Base-by-base conservation (phyloP, 2,113 vertebrate species). In the Hippocampus comes region DNA sequence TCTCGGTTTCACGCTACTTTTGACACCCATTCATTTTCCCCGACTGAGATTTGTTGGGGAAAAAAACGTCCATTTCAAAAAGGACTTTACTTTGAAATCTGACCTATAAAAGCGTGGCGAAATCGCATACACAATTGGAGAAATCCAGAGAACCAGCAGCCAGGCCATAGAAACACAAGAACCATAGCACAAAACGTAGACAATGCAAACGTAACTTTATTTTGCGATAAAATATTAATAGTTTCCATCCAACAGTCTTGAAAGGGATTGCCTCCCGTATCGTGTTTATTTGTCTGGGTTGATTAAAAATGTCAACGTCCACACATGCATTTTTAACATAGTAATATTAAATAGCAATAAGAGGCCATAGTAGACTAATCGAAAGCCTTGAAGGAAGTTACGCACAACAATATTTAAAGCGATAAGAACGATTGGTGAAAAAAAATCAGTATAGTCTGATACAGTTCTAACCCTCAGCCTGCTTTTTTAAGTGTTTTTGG, bases 1-100 rank as follows among this genome's bases (percentile, higher is more conserved):
- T 83, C 46, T 11, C 74, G 81, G 78, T 70, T 51, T 34, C 23
- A 12, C 18, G 12, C 6, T 20, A 7, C n/a, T 63, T 64, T 51
- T 0, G 21, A 21, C 23, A 38, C 34, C 34, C 34, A 38, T 38
- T 59, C 15, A 60, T 34, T 60, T 60, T 60, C 11, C 14, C 34
- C 34, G 34, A 1, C 34, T 38, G 34, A 38, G 5, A 38, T 38
- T 38, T 38, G 30, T 34, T 34, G 30, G 30, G 4, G 0, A 4
- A 5, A 5, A 30, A 30, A 18, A 55, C 20, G 9, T n/a, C 51
- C 42, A 12, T 43, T 34, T 34, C 4, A 5, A 34, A 34, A 34
- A 34, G 4, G 30, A 34, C 30, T 30, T 30, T 34, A 34, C 30
- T 34, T 34, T 34, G 30, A 34, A 34, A 34, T 34, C 30, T 34